A percentile compares a stretch with the other conserved stretches of the same genome.
These are phyloP conservation scores for Anableps anableps DNA, from an alignment of 2,797 vertebrate species.

Conservation along the genomic window DNA sequence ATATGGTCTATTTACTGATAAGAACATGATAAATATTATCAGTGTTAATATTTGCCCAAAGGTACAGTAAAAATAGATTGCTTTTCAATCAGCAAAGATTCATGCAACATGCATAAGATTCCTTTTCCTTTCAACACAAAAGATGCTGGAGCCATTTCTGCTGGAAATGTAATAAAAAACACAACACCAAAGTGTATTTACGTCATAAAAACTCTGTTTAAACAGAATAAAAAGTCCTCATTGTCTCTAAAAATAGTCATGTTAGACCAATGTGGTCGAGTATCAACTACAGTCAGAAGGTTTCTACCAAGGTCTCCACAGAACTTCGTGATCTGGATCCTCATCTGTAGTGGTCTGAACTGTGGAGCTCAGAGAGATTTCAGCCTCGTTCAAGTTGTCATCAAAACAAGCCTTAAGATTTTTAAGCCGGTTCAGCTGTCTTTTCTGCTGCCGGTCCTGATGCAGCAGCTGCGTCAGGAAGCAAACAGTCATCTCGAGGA, in stretches of 20 bases:
- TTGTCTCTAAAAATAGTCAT: background rate
- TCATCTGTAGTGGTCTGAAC: conserved; percentile 50
- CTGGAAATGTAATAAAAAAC: background rate
- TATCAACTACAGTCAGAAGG: conserved; percentile 11
- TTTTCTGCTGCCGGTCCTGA: conserved; percentile 51
- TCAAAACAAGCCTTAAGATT: conserved; percentile 50
- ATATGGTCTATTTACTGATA: background rate
- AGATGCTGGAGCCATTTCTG: background rate
- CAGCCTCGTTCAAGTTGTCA: conserved; percentile 46
- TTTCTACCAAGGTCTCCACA: conserved; percentile 74
- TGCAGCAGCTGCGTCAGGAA: conserved; percentile 64
- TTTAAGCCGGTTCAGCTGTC: conserved; percentile 58
- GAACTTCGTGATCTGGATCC: conserved; percentile 39
- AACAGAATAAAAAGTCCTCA: background rate
- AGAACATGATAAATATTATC: background rate
- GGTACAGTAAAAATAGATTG: background rate
- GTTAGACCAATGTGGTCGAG: background rate
- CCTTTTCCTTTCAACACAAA: background rate
- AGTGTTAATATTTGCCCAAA: background rate
- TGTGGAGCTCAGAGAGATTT: conserved; percentile 51
- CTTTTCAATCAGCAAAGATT: background rate
- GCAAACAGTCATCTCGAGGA: conserved; percentile 84
- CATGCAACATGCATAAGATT: background rate
- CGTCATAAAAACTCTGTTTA: background rate
- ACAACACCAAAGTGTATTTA: background rate